Conservation (phyloP, 2,888 invertebrate species). For the Eupithecia exiguata region DNA sequence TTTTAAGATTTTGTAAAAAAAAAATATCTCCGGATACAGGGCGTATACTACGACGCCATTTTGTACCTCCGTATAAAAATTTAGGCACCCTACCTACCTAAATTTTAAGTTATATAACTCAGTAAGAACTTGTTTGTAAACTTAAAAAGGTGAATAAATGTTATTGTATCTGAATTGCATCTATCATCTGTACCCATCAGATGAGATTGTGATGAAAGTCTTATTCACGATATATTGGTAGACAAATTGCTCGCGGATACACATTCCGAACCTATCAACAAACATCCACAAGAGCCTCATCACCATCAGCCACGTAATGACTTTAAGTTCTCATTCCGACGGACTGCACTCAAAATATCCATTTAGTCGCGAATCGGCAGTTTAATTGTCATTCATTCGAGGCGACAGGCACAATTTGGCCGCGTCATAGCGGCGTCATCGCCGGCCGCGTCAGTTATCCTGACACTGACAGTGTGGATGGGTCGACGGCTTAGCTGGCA, state of each 20-base stretch:
- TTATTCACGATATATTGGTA: background rate
- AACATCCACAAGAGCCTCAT: background rate
- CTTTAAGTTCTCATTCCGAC: background rate
- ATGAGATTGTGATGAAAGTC: background rate
- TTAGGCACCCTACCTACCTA: too few species aligned
- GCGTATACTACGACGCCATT: too few species aligned
- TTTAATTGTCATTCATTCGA: constrained; percentile 61
- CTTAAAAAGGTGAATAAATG: background rate
- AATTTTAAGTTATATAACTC: background rate
- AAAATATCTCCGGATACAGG: too few species aligned
- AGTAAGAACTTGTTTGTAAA: background rate
- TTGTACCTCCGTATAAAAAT: too few species aligned
- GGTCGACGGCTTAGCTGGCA: constrained; percentile 50
- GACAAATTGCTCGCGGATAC: background rate
- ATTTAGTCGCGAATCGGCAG: constrained; percentile 52
- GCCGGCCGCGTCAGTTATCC: constrained; percentile 54
- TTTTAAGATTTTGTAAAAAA: background rate
- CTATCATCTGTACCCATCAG: background rate
- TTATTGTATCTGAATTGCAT: background rate
- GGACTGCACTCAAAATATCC: constrained; percentile 47
- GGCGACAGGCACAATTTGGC: constrained; percentile 69
- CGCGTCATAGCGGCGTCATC: constrained; percentile 53
- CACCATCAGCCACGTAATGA: constrained; percentile 1
- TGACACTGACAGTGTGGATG: constrained; percentile 51
- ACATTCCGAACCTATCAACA: background rate